A percentile compares a stretch with the other conserved stretches of the same genome.
phyloP scores from a whole-genome alignment of 1,140 invertebrate species.

The Drosophila jambulina region DNA sequence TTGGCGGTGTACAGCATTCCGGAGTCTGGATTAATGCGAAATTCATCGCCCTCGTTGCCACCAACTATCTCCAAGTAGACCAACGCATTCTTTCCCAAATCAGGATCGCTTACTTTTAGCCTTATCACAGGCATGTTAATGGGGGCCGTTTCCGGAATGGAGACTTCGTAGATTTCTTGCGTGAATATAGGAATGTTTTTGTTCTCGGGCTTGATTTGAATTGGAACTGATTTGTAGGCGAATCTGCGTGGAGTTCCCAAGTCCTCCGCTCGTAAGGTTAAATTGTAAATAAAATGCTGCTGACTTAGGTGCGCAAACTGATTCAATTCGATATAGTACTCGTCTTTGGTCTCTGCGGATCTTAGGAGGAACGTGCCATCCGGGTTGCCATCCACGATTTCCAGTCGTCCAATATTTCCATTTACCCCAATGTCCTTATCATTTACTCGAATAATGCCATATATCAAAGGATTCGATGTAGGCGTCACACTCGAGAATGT shows the following conservation, averaged over 20 bases:
- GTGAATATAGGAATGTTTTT: constrained; percentile 96
- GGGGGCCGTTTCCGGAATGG: constrained; percentile 94
- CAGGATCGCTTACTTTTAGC: constrained; percentile 94
- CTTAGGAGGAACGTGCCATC: constrained; percentile 93
- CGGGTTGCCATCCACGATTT: constrained; percentile 95
- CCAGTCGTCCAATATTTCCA: constrained; percentile 92
- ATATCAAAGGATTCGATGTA: constrained; percentile 93
- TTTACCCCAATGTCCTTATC: constrained; percentile 94
- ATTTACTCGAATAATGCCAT: constrained; percentile 94
- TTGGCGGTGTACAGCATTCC: constrained; percentile 95
- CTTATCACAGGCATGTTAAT: constrained; percentile 94
- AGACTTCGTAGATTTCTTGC: constrained; percentile 94
- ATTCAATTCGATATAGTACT: constrained; percentile 92
- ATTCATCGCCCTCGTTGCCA: constrained; percentile 95
- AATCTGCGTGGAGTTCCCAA: constrained; percentile 91
- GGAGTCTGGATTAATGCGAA: constrained; percentile 93
- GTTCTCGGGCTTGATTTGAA: constrained; percentile 92
- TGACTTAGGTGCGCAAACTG: constrained; percentile 91
- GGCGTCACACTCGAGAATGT: constrained; percentile 93
- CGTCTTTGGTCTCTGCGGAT: constrained; percentile 87
- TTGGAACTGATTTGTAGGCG: constrained; percentile 91
- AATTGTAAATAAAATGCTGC: constrained; percentile 91
- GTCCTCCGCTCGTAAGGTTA: constrained; percentile 94
- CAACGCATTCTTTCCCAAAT: constrained; percentile 92
- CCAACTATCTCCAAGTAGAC: constrained; percentile 95